Conservation (phyloP, 2,888 invertebrate genomes). For the Bombylius discolor region DNA sequence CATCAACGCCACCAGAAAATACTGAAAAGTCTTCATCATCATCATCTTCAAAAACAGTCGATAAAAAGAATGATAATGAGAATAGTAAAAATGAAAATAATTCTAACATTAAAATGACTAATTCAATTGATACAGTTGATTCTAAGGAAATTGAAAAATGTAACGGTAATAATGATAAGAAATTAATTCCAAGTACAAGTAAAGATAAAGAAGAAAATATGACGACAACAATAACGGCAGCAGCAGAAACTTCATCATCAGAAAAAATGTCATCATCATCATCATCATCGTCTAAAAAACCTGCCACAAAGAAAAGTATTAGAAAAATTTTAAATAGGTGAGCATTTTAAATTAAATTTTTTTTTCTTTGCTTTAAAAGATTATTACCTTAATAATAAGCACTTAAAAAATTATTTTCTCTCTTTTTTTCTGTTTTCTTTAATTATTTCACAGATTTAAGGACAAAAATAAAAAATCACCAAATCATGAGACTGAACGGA, state of each 20-base stretch:
- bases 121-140: too few species aligned
- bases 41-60: conserved; percentile 19
- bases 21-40: background rate
- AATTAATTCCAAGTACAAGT: background rate
- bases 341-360: background rate
- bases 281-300: background rate
- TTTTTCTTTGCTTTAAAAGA: too few species aligned
- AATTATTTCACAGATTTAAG: background rate
- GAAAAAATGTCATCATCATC: background rate
- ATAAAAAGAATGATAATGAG: conserved; percentile 1
- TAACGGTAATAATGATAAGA: background rate
- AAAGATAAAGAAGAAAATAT: background rate
- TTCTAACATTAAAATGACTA: too few species aligned
- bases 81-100: conserved; percentile 2
- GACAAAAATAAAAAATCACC: background rate
- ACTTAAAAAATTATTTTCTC: too few species aligned
- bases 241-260: too few species aligned
- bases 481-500: background rate
- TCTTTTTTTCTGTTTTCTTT: background rate
- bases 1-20: background rate
- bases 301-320: background rate
- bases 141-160: too few species aligned
- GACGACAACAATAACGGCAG: too few species aligned
- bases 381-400: too few species aligned
- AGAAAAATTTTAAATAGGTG: background rate